A percentile compares a stretch with the other conserved stretches of the same genome.
phyloP scores from a whole-genome alignment of 2,113 vertebrate genomes.

The Scortum barcoo region DNA sequence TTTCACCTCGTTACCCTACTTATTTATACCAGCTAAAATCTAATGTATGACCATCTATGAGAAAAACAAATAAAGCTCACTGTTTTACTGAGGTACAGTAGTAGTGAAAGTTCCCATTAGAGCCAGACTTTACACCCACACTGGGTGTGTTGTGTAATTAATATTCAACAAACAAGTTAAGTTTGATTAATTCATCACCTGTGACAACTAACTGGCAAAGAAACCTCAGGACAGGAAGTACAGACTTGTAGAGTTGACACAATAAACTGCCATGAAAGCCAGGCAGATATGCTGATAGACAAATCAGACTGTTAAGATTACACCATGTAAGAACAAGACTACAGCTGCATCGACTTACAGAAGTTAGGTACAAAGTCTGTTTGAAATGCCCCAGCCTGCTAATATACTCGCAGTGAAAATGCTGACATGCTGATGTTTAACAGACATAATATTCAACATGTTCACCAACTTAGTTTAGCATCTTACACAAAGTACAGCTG shows the following conservation, averaged over 20 bases:
- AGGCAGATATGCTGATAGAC: slow-evolving; percentile 12
- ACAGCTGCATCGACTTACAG: background rate
- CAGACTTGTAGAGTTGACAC: slow-evolving; percentile 19
- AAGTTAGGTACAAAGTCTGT: too few species aligned
- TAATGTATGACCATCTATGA: background rate
- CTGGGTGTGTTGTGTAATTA: slow-evolving; percentile 25
- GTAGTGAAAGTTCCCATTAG: slow-evolving; percentile 7
- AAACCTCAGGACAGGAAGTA: slow-evolving; percentile 31
- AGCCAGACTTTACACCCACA: background rate
- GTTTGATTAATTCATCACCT: slow-evolving; percentile 46
- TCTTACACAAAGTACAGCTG: too few species aligned
- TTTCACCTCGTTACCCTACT: background rate
- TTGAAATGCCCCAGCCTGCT: background rate
- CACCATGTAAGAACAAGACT: background rate
- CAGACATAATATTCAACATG: background rate
- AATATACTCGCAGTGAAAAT: background rate
- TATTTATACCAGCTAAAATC: background rate
- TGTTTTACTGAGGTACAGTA: background rate
- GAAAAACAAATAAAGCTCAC: background rate
- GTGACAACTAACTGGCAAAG: slow-evolving; percentile 46
- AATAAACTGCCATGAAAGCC: slow-evolving; percentile 39
- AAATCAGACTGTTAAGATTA: slow-evolving; percentile 46
- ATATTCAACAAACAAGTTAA: slow-evolving; percentile 14
- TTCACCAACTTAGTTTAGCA: background rate
- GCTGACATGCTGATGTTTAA: background rate